Base-by-base conservation (phyloP, 2,888 invertebrate species). In the Ornithoptera priamus region DNA sequence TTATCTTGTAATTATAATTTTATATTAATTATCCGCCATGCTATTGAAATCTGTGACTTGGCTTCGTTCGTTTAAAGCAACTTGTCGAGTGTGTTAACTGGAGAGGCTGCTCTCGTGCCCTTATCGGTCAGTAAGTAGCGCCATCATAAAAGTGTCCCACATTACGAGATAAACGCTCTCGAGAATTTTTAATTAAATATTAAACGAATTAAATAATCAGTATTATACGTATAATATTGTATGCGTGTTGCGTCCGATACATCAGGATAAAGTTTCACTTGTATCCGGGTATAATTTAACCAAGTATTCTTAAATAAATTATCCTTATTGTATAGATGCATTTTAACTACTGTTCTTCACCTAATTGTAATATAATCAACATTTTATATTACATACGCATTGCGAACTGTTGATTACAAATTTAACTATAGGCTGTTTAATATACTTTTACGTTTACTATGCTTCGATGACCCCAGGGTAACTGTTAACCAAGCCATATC, bases 151-250 rank as follows among this genome's bases (percentile, higher is more conserved):
- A 88, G 90, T 91, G 92, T 92, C 91, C 92, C 87, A 91, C 92
- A 90, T 89, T 91, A 90, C 87, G 87, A 91, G 92, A 92, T 92
- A 92, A 92, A 87, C 86, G 86, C 85, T 90, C 87, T 85, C 84
- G 88, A 86, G 91, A 90, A 91, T 91, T 90, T 46, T 92, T 90
- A 92, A 92, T 92, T 91, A 92, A 92, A 92, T 91, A 92, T 92
- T 90, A 92, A 92, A 90, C 77, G 90, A 92, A 92, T 92, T 89
- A 89, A 92, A 92, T 90, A 89, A 92, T 92, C 92, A 92, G 92
- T 92, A 92, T 92, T 92, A 92, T 89, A 88, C 84, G 82, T 90
- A 88, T 88, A 87, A 87, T 90, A 89, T 87, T 86, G 89, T 88
- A 85, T 89, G 88, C 86, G 86, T 90, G 89, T 85, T 81, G 85